These are phyloP conservation scores for Platysternon megacephalum DNA, from an alignment of 2,113 vertebrate genomes.

Conservation along the genomic window DNA sequence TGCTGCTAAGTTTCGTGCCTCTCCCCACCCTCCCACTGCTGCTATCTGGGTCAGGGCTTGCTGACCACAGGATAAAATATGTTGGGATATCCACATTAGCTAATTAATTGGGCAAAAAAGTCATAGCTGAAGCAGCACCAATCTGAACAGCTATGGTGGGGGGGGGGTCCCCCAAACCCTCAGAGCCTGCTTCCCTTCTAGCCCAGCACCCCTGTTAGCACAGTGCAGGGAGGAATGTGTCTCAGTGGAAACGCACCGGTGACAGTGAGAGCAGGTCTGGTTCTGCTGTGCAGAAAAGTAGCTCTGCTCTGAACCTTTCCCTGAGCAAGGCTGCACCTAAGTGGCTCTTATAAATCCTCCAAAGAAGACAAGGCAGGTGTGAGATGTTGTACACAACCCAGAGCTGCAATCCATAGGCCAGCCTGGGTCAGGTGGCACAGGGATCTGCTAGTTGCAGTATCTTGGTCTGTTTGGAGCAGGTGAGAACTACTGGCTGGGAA, in stretches of 20 bases:
- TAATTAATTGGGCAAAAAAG: not conserved
- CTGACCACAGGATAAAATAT: not conserved
- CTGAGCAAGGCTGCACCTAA: not conserved
- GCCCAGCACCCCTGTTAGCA: not conserved
- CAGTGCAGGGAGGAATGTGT: not conserved
- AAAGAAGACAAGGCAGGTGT: not conserved
- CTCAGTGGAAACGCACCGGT: not conserved
- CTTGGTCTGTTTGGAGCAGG: not conserved
- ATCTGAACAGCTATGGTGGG: accelerated
- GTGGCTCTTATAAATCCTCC: not conserved
- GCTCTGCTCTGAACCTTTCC: not conserved
- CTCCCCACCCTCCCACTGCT: accelerated
- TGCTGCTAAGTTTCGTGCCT: not conserved
- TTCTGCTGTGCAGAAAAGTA: not conserved
- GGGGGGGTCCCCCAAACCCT: not conserved
- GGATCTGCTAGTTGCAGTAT: not conserved
- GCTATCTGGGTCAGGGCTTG: not conserved
- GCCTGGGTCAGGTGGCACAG: not conserved
- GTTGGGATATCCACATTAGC: not conserved
- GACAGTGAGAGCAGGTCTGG: not conserved
- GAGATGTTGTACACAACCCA: not conserved
- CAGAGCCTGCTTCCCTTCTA: not conserved
- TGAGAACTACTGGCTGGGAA: not conserved
- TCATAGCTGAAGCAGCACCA: not conserved
- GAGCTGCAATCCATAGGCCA: accelerated